Base-by-base conservation (phyloP, 2,113 vertebrate genomes). In the Gymnarchus niloticus region DNA sequence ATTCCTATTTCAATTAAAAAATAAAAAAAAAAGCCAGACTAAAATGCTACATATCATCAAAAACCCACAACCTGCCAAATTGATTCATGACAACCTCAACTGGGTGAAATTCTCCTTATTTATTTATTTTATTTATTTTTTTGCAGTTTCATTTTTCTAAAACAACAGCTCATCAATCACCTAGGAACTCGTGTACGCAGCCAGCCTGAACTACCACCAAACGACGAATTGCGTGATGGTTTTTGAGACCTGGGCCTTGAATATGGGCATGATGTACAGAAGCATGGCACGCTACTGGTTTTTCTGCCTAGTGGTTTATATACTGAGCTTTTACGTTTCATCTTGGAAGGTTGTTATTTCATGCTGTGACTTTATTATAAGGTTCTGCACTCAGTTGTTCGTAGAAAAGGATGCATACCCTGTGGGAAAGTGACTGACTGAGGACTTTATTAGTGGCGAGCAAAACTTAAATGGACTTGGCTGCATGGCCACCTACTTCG, bases 51-150 rank as follows among this genome's bases (percentile, higher is more conserved):
- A 78, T 48, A 48, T 7, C 4, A 48, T 12, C 19, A 48, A 78
- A 48, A 78, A 48, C 21, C 44, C 44, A n/a, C 44, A 78, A 41
- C 41, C 76, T 78, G 76, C 76, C 76, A 48, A n/a, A 48, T 46
- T 78, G 37, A 73, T 73, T 73, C 65, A 73, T 41, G 65, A 73
- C 44, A n/a, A 78, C 76, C 76, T 78, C 76, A 78, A 41, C 41
- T 73, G 17, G 65, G 41, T 41, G 41, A 73, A 37, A 78, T 78
- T 25, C 76, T 46, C 44, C 76, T 23, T 37, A 78, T 46, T 46
- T 78, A 54, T 14, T 76, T 69, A 19, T 77, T 44, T 23, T 21
- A 78, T 46, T 19, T 48, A 48, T 78, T 78, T 48, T 21, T 46
- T n/a, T n/a, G 44, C 76, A 78, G 7, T 78, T 78, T 78, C 41